Evolutionary conservation across 2,113 vertebrate species (phyloP).

Genomic region (Tamias sibiricus): DNA sequence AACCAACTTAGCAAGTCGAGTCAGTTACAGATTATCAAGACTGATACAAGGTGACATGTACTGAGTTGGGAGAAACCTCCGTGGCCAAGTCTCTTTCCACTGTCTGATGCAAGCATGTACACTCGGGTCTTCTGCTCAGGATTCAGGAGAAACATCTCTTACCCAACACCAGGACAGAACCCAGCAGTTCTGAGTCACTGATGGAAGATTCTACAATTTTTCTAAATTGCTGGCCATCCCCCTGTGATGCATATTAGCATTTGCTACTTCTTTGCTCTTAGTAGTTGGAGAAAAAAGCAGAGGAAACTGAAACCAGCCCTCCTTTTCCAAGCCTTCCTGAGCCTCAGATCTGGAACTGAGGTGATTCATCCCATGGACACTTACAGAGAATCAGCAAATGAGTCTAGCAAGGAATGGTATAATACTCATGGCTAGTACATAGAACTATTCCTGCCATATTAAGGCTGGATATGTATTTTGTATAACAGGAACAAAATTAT

Average conservation of each 20-base stretch:
- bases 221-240: background rate
- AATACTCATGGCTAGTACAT: background rate
- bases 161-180: background rate
- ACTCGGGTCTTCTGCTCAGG: background rate
- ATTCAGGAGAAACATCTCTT: background rate
- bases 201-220: background rate
- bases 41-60: background rate
- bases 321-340: background rate
- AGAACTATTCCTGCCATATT: background rate
- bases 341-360: background rate
- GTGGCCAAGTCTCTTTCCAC: background rate
- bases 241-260: background rate
- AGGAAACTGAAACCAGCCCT: background rate
- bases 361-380: background rate
- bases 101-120: background rate
- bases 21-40: background rate
- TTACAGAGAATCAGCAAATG: background rate
- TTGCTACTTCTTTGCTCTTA: background rate
- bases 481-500: background rate
- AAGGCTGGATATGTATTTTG: background rate
- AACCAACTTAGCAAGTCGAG: background rate
- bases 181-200: constrained; percentile 8
- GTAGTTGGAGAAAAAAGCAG: background rate
- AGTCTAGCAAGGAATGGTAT: background rate
- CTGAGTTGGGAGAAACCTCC: background rate